Base-by-base conservation (phyloP, 2,797 vertebrate genomes). In the Notolepis coatsorum region DNA sequence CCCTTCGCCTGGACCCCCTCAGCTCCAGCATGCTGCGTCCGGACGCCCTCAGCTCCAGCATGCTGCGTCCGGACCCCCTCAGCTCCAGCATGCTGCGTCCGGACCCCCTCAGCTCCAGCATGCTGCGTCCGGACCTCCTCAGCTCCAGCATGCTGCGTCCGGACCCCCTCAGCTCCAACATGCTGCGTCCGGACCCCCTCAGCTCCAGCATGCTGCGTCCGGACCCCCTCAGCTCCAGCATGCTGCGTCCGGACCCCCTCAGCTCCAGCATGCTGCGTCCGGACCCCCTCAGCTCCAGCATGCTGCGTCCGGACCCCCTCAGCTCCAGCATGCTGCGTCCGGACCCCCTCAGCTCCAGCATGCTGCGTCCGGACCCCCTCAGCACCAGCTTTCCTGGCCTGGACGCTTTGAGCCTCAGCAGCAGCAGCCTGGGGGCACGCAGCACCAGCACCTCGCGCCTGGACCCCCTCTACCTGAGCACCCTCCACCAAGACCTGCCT, bases 111-210 rank as follows among this genome's bases (percentile, higher is more conserved):
- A n/a, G n/a, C 75, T 81, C 86, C 50, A 90, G 84, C 77, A 86
- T 79, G 49, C 71, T 89, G 15, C 78, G 76, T 12, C 68, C 86
- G 0, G 87, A 91, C 15, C 73, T 86, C 0, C 78, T 90, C 1
- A 25, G 79, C 63, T 84, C 84, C 1, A 85, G 74, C 73, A 75
- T 70, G 8, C 7, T 87, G 47, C 74, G 73, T 3, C 49, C 80
- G 47, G 86, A 89, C 33, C 78, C 81, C 0, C 68, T 92, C 25
- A 95, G 84, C 69, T 94, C 93, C 69, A 95, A 94, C 83, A 79
- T 76, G 25, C 69, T 88, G 15, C 79, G 61, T 1, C 67, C 89
- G 61, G 86, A 91, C 6, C 84, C 85, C 13, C 50, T 68, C 6
- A 74, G 79, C 54, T 80, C 79, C 46, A 87, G 84, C 46, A 76